Evolutionary conservation across 2,113 vertebrate genomes (phyloP).

Genomic region (Dunckerocampus dactyliophorus): DNA sequence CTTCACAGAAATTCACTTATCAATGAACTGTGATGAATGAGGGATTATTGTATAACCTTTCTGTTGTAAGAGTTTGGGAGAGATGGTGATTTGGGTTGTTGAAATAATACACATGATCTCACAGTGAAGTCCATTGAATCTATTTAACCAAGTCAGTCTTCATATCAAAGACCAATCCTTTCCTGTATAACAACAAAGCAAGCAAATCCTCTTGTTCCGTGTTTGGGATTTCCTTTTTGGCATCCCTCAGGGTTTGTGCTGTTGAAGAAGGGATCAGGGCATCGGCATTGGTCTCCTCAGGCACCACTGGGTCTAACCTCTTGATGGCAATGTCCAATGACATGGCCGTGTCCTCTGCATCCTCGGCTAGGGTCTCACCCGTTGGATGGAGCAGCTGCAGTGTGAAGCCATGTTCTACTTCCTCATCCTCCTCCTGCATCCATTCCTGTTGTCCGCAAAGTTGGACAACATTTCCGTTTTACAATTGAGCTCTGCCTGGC

Average conservation of each 20-base stretch:
- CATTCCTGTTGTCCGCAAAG: slow-evolving; percentile 25
- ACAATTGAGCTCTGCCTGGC: no score
- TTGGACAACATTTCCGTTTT: no score
- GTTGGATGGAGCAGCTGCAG: slow-evolving; percentile 32
- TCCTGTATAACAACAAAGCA: slow-evolving; percentile 55
- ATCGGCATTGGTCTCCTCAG: slow-evolving; percentile 16
- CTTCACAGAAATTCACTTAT: no score
- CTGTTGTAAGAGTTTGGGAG: no score
- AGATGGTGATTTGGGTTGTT: no score
- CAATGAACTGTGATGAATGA: no score
- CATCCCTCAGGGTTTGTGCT: slow-evolving; percentile 15
- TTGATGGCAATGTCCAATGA: background rate
- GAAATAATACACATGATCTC: background rate
- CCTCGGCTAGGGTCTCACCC: background rate
- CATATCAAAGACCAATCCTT: slow-evolving; percentile 61
- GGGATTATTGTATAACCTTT: no score
- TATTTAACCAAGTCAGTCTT: slow-evolving; percentile 34
- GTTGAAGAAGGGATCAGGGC: slow-evolving; percentile 14
- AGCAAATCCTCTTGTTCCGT: slow-evolving; percentile 42
- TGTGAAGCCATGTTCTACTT: slow-evolving; percentile 47
- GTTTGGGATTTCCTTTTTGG: slow-evolving; percentile 20
- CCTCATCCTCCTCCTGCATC: slow-evolving; percentile 32
- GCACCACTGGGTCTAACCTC: background rate
- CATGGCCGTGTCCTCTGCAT: background rate
- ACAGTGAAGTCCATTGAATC: background rate